A percentile compares a stretch with the other conserved stretches of the same genome.
Conservation (phyloP, 2,113 vertebrate species). For the Vulpes ferrilata region DNA sequence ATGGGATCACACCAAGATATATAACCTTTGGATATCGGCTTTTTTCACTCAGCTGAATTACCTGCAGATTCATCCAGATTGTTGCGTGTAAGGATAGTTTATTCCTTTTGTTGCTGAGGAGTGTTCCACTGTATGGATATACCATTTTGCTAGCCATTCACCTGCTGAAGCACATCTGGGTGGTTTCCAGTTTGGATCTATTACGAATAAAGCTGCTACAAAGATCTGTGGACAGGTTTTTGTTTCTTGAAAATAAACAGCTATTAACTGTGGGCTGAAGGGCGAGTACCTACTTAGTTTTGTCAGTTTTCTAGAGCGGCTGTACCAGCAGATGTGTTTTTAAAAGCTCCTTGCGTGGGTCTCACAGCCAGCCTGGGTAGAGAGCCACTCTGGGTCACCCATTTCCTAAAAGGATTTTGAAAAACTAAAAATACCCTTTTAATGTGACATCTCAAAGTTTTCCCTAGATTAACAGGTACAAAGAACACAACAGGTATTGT, state of each 20-base stretch:
- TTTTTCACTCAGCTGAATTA: background rate
- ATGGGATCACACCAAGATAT: background rate
- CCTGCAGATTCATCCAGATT: background rate
- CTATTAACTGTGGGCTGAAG: background rate
- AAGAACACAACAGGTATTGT: background rate
- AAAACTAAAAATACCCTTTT: background rate
- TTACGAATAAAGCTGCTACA: background rate
- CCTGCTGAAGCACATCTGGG: background rate
- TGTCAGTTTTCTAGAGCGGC: background rate
- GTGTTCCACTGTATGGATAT: accelerated
- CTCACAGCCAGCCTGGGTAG: background rate
- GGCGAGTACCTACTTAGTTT: background rate
- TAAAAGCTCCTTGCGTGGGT: background rate
- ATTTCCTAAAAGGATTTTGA: background rate
- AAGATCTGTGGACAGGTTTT: background rate
- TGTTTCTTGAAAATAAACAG: background rate
- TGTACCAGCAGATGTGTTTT: background rate
- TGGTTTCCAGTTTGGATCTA: background rate
- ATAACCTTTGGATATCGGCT: background rate
- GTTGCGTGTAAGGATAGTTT: accelerated
- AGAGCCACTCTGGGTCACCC: background rate
- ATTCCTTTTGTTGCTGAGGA: background rate
- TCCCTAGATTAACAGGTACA: background rate
- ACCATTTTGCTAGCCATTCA: too few species aligned
- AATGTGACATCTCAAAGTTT: background rate